Conservation (phyloP, 1,140 invertebrate species). For the Euborellia annulipes region DNA sequence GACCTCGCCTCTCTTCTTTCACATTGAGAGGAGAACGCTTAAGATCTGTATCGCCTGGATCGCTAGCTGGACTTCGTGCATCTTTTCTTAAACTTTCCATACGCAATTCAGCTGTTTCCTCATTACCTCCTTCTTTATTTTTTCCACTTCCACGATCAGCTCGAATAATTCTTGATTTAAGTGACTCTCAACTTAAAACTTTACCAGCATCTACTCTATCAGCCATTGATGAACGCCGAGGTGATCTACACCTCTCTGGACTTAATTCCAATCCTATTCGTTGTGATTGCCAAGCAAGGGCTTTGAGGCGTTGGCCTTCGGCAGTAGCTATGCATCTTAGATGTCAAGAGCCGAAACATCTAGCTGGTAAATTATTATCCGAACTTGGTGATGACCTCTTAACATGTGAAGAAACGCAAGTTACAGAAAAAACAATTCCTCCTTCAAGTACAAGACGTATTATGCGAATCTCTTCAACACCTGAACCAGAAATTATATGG, state of each 20-base stretch:
- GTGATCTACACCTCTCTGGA: slow-evolving; percentile 52
- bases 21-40: slow-evolving; percentile 57
- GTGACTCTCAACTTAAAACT: slow-evolving; percentile 57
- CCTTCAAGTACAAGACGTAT: too few relatives aligned
- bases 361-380: slow-evolving; percentile 47
- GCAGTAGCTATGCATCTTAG: slow-evolving; percentile 33
- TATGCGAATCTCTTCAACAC: slow-evolving; percentile 15
- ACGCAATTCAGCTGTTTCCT: slow-evolving; percentile 59
- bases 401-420: slow-evolving; percentile 44
- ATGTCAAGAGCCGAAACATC: slow-evolving; percentile 48
- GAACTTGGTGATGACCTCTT: slow-evolving; percentile 65
- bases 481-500: slow-evolving; percentile 5
- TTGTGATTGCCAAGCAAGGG: slow-evolving; percentile 69
- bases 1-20: slow-evolving; percentile 58
- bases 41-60: slow-evolving; percentile 61
- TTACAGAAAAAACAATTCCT: too few relatives aligned
- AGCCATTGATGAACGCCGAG: slow-evolving; percentile 60
- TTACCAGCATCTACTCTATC: slow-evolving; percentile 58
- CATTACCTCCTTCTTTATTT: slow-evolving; percentile 60
- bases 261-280: slow-evolving; percentile 59
- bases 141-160: slow-evolving; percentile 81
- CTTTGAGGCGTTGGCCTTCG: slow-evolving; percentile 56
- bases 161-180: slow-evolving; percentile 55
- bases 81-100: slow-evolving; percentile 51
- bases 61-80: slow-evolving; percentile 62